Percentiles rank a stretch among this genome's conserved stretches.
These are phyloP conservation scores for Monochamus saltuarius DNA, from an alignment of 1,140 invertebrate species.

Conservation along the genomic window DNA sequence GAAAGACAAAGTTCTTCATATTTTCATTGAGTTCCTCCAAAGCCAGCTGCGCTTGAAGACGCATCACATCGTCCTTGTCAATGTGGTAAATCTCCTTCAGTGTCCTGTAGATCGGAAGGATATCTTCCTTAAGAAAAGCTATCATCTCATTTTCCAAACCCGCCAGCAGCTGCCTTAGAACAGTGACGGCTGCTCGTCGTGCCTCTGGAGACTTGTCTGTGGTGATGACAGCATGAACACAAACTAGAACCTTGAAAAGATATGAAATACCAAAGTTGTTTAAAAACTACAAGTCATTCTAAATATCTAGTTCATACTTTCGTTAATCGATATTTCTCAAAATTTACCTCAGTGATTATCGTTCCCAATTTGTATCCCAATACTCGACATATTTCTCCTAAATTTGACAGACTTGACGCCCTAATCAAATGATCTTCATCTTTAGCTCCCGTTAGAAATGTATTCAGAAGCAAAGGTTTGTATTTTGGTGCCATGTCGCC, in stretches of 20 bases:
- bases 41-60: constrained; percentile 72
- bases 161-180: constrained; percentile 69
- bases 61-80: constrained; percentile 68
- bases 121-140: constrained; percentile 62
- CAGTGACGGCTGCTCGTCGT: constrained; percentile 74
- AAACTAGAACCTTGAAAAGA: constrained; percentile 64
- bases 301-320: too few species aligned
- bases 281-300: too few species aligned
- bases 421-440: constrained; percentile 74
- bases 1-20: constrained; percentile 64
- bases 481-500: constrained; percentile 74
- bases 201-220: constrained; percentile 71
- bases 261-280: background rate
- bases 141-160: constrained; percentile 72
- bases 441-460: constrained; percentile 67
- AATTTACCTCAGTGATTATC: constrained; percentile 75
- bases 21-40: constrained; percentile 75
- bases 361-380: constrained; percentile 72
- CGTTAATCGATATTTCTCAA: too few species aligned
- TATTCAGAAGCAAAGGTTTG: constrained; percentile 70
- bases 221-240: constrained; percentile 66
- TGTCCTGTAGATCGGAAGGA: constrained; percentile 69
- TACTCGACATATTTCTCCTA: constrained; percentile 79
- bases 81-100: constrained; percentile 65
- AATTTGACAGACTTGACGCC: constrained; percentile 79